These are phyloP conservation scores for Psylliodes chrysocephalus DNA, from an alignment of 2,888 invertebrate species.

Conservation along the genomic window DNA sequence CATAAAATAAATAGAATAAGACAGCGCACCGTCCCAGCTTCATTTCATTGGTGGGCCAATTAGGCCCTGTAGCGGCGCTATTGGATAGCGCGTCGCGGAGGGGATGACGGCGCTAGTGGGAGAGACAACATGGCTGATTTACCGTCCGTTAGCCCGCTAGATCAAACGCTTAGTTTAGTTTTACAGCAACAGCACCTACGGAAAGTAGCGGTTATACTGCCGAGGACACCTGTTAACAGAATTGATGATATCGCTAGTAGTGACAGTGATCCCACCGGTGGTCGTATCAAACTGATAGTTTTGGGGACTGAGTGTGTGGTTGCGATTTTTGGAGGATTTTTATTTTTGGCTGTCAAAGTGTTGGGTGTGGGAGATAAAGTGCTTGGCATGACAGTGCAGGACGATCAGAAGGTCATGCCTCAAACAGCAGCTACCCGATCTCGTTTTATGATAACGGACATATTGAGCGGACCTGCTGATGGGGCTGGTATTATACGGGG, in stretches of 20 bases:
- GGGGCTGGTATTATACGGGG: constrained; percentile 66
- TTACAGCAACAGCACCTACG: constrained; percentile 55
- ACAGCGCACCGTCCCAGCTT: constrained; percentile 58
- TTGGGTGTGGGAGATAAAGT: constrained; percentile 61
- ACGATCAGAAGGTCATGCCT: constrained; percentile 63
- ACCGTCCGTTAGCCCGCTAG: constrained; percentile 54
- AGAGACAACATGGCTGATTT: constrained; percentile 64
- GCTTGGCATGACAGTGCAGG: constrained; percentile 66
- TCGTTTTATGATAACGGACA: constrained; percentile 91
- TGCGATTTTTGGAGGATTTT: constrained; percentile 7
- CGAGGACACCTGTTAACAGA: constrained; percentile 46
- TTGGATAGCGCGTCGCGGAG: constrained; percentile 50
- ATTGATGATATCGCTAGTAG: constrained; percentile 13
- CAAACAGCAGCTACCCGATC: constrained; percentile 72
- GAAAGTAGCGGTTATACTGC: constrained; percentile 45
- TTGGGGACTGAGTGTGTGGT: constrained; percentile 4
- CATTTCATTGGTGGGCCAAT: constrained; percentile 59
- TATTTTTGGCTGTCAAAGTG: constrained; percentile 56
- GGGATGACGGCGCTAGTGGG: constrained; percentile 53
- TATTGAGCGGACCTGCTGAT: constrained; percentile 74
- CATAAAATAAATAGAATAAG: constrained; percentile 62
- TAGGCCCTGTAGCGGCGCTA: constrained; percentile 51
- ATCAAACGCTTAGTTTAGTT: constrained; percentile 58
- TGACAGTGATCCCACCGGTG: constrained; percentile 19
- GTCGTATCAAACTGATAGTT: constrained; percentile 1